Evolutionary conservation across 2,888 invertebrate genomes (phyloP).

Genomic region (Hirtodrosophila histrioides): DNA sequence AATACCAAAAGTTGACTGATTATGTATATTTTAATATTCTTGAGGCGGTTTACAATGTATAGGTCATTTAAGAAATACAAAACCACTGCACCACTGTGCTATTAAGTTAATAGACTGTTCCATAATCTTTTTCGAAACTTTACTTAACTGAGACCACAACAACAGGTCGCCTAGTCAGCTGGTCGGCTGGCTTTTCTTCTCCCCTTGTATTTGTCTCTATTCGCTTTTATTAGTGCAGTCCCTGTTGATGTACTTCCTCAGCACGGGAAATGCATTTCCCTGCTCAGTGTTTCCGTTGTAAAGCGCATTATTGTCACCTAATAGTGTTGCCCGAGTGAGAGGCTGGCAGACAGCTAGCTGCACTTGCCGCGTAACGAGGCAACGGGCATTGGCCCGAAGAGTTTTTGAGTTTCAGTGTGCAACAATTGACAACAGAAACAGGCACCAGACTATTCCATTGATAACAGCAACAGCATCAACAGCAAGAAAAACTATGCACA

Average conservation of each 20-base stretch:
- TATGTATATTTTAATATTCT: too few species aligned
- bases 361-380: slow-evolving; percentile 45
- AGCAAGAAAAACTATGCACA: slow-evolving; percentile 7
- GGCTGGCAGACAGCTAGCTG: slow-evolving; percentile 25
- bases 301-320: slow-evolving; percentile 35
- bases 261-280: slow-evolving; percentile 29
- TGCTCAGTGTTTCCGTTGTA: slow-evolving; percentile 28
- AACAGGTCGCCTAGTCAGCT: background rate
- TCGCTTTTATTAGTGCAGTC: slow-evolving; percentile 1
- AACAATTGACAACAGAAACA: slow-evolving; percentile 75
- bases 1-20: too few species aligned
- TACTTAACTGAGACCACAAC: background rate
- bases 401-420: slow-evolving; percentile 52
- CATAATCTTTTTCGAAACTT: background rate
- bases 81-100: too few species aligned
- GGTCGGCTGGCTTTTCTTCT: slow-evolving; percentile 2
- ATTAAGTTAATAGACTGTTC: too few species aligned
- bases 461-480: slow-evolving; percentile 23
- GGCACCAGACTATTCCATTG: slow-evolving; percentile 55
- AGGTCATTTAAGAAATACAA: too few species aligned
- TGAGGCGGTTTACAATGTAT: too few species aligned
- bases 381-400: slow-evolving; percentile 62
- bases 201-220: background rate
- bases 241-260: slow-evolving; percentile 13
- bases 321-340: slow-evolving; percentile 22